phyloP scores from a whole-genome alignment of 1,140 invertebrate genomes.

The Whitmania pigra region DNA sequence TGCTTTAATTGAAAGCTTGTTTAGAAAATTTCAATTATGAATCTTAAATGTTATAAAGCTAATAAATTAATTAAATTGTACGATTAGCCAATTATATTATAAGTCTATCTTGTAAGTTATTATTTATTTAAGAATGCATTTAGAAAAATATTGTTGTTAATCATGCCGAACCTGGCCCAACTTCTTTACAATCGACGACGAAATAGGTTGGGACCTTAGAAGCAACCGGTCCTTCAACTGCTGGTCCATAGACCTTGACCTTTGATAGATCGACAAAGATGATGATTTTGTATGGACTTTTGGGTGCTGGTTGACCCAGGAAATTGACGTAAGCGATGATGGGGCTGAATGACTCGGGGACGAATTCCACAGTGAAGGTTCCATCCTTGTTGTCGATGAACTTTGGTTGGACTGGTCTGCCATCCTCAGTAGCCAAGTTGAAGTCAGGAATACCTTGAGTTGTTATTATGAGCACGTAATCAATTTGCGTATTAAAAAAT shows the following conservation, averaged over 20 bases:
- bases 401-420: constrained; percentile 5
- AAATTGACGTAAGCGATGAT: constrained; percentile 7
- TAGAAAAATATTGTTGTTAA: too few relatives aligned
- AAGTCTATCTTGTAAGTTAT: too few relatives aligned
- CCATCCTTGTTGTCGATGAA: constrained; percentile 17
- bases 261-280: constrained; percentile 24
- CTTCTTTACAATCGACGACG: constrained; percentile 41
- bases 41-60: too few relatives aligned
- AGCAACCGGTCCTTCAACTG: constrained; percentile 41
- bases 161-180: constrained; percentile 36
- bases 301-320: constrained; percentile 8
- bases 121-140: too few relatives aligned
- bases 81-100: too few relatives aligned
- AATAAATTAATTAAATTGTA: too few relatives aligned
- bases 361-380: constrained; percentile 17
- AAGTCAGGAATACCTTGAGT: constrained; percentile 60
- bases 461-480: constrained; percentile 32
- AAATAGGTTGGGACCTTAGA: constrained; percentile 38
- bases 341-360: neutral
- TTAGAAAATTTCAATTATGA: too few relatives aligned
- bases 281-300: constrained; percentile 31
- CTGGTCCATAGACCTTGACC: constrained; percentile 40
- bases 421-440: constrained; percentile 28
- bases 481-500: too few relatives aligned
- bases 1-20: constrained; percentile 47